Percentiles rank a stretch among this genome's conserved stretches.
These are phyloP conservation scores for Ditylenchus dipsaci DNA, from an alignment of 1,140 invertebrate species.

Conservation along the genomic window DNA sequence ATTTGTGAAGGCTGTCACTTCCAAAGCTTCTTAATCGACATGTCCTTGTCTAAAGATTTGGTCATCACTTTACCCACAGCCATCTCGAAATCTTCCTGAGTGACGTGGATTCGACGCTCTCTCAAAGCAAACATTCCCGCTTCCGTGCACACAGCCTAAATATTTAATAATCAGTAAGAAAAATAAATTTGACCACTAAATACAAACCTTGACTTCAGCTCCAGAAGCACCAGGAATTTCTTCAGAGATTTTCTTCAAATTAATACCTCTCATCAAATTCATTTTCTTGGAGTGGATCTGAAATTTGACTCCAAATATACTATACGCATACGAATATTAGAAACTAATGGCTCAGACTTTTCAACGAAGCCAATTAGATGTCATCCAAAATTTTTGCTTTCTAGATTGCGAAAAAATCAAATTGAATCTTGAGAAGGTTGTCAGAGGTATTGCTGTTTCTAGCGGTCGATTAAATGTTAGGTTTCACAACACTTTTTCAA, in stretches of 20 bases:
- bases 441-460: no score
- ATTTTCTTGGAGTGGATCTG: slow-evolving; percentile 98
- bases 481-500: no score
- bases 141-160: slow-evolving; percentile 87
- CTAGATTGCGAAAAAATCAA: no score
- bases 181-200: no score
- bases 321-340: no score
- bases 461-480: no score
- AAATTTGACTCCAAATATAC: no score
- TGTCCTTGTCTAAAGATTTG: slow-evolving; percentile 99
- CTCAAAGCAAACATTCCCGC: slow-evolving; percentile 98
- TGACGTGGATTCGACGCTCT: slow-evolving; percentile 95
- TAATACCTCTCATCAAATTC: slow-evolving; percentile 97
- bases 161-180: neutral
- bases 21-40: slow-evolving; percentile 99
- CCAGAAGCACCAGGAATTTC: slow-evolving; percentile 98
- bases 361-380: no score
- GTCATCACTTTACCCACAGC: slow-evolving; percentile 98
- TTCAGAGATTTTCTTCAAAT: slow-evolving; percentile 95
- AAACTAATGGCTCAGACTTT: no score
- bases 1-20: slow-evolving; percentile 69
- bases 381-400: no score
- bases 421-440: no score
- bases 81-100: slow-evolving; percentile 99
- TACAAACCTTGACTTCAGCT: slow-evolving; percentile 82